Evolutionary conservation across 2,888 invertebrate genomes (phyloP).

Genomic region (Drosophila mettleri): DNA sequence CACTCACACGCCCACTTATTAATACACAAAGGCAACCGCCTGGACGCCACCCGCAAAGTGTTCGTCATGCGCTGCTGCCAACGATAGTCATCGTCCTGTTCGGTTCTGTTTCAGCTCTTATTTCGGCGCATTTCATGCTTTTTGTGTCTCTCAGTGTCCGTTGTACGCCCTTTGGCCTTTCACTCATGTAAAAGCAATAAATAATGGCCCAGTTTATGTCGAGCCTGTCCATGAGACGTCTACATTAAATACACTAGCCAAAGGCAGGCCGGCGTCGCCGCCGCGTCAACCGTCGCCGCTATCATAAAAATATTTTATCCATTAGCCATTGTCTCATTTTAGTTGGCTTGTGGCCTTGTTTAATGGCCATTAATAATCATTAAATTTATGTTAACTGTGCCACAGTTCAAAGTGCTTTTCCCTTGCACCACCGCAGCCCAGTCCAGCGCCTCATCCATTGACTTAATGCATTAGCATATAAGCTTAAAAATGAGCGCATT

Average conservation of each 20-base stretch:
- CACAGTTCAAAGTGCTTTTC: constrained; percentile 35
- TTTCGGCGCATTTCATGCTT: constrained; percentile 42
- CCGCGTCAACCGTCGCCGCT: constrained; percentile 9
- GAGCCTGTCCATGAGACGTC: constrained; percentile 33
- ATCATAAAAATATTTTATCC: constrained; percentile 77
- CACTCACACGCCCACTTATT: constrained; percentile 36
- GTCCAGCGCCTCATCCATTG: constrained; percentile 53
- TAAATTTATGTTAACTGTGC: constrained; percentile 68
- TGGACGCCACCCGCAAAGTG: constrained; percentile 47
- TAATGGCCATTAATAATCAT: constrained; percentile 78
- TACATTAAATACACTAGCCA: constrained; percentile 42
- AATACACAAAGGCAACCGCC: constrained; percentile 56
- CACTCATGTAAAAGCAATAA: constrained; percentile 70
- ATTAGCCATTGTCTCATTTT: constrained; percentile 66
- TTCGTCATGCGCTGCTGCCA: constrained; percentile 51
- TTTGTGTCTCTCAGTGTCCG: constrained; percentile 17
- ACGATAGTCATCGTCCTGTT: constrained; percentile 42
- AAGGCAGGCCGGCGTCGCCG: not conserved
- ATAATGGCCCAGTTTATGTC: constrained; percentile 70
- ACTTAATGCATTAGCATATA: constrained; percentile 38
- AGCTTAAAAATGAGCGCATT: constrained; percentile 12
- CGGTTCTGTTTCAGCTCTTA: constrained; percentile 25
- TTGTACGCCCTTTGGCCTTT: constrained; percentile 47
- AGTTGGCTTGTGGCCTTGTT: constrained; percentile 54
- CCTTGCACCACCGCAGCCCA: not conserved